Base-by-base conservation (phyloP, 2,113 vertebrate genomes). In the Peucedramus taeniatus region DNA sequence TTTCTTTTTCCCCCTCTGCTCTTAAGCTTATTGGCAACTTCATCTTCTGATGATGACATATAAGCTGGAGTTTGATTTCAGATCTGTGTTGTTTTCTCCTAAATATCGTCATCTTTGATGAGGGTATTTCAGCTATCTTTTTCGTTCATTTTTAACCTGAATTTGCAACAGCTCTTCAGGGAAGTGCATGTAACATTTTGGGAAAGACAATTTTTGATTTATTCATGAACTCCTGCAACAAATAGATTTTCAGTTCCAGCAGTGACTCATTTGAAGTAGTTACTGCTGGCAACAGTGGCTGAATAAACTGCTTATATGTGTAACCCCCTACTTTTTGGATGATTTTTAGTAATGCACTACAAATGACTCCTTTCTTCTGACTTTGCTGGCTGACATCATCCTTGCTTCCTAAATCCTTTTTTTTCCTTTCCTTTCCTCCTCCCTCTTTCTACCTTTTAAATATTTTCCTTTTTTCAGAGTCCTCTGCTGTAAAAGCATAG, bases 241-340 rank as follows among this genome's bases (percentile, higher is more conserved):
- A 86, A 70, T 11, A 83, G 71, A 86, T 88, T 93, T 95, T 77
- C 72, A 89, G 50, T 44, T 60, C 63, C 45, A 80, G 87, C 44
- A 82, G 11, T 95, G 94, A 96, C 47, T 96, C 94, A 88, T 89
- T 54, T 57, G 65, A 88, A 92, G 60, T 47, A 91, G 96, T 83
- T 88, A 94, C 63, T 61, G 47, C 60, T 65, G 49, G 68, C 90
- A 85, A 69, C 30, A 53, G 42, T 59, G 47, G 47, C 33, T 79
- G 90, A 59, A 53, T 89, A 95, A 87, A 76, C 66, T 13, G 11
- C n/a, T 78, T 77, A 50, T 51, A 35, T 31, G 57, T 75, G 33
- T 37, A 93, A 94, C 21, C 33, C n/a, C 47, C 63, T 85, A 78
- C 51, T 33, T 89, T 91, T 78, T 71, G 16, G 40, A 85, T 78